Base-by-base conservation (phyloP, 2,888 invertebrate species). In the Apamea crenata region DNA sequence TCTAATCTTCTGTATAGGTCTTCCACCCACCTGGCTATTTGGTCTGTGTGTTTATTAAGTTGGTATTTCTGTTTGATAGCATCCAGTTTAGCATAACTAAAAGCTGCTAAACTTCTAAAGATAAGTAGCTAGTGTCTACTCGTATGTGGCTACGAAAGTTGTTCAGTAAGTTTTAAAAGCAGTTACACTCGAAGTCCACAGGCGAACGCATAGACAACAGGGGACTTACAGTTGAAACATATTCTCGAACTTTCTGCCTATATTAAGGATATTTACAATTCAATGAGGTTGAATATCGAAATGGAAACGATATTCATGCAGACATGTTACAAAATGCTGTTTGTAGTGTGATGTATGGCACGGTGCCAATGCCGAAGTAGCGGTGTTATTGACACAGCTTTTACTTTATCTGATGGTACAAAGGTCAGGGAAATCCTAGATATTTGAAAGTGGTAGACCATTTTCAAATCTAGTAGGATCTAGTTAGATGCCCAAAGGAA, bases 401-500 rank as follows among this genome's bases (percentile, higher is more conserved):
- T 74, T 74, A 76, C 74, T 76, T 44, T 29, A n/a, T 74, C 56
- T n/a, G 32, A n/a, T 47, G 59, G 76, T 36, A 6, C 74, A 76
- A 76, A 74, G 74, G 47, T 61, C 59, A 74, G 59, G 32, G 44
- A 25, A 32, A 59, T 75, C 1, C 8, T n/a, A n/a, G 18, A 29
- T 14, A 5, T 53, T 36, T 18, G 32, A 18, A 36, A 12, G 10
- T 2, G 5, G 4, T 65, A 5, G 5, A 36, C 56, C 47, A 47
- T 0, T 4, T 47, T 47, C 14, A 47, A 47, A 47, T 47, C 16
- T 14, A n/a, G 3, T 47, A 47, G 47, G 47, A 47, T 47, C 14
- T 47, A 14, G 47, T 47, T 0, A 47, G 47, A 47, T 16, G 4
- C 47, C 14, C 47, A 14, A 47, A 47, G 4, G 2, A 47, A 47